Evolutionary conservation across 2,113 vertebrate genomes (phyloP), one percentile per base, ranked within the genome.

Genomic region (Ammodytes dubius): DNA sequence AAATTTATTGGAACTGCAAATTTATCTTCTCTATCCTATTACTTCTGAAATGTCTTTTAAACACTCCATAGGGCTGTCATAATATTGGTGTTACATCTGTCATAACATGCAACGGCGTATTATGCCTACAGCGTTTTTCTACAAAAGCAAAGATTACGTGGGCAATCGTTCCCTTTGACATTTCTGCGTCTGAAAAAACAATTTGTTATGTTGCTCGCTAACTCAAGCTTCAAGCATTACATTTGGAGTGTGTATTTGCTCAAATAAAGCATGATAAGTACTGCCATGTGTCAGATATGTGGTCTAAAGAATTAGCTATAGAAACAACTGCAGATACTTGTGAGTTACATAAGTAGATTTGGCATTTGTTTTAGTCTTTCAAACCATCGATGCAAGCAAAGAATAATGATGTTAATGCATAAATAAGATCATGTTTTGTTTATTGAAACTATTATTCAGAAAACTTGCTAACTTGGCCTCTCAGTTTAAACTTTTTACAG

Each of bases 61-160:
- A 82, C 87, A 86, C 78, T 81, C 66, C 74, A 70, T 5, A 15
- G 61, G 11, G 67, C 84, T 92, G 92, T 93, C 93, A 92, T 80
- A 93, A 94, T 88, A 90, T 93, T 92, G 74, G 66, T 85, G 85
- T 88, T 79, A 61, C 68, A 84, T 82, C 85, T 89, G 89, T 93
- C 88, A 92, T 76, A 93, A 92, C 89, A 93, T 60, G 74, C 63
- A 84, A 78, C 43, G 4, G 73, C 11, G 42, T 83, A 81, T 84
- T 73, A 43, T 84, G 66, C 72, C 82, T 73, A 77, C 71, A n/a
- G 82, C 70, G 5, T 9, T 86, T 65, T 65, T 49, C 53, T 19
- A 58, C 64, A 72, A 64, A 42, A 14, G 79, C 53, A 69, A 40
- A 80, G 69, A 84, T 87, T 87, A 87, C 47, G 10, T 54, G 67